phyloP scores from a whole-genome alignment of 2,113 vertebrate species.

The Pleuronectes platessa region DNA sequence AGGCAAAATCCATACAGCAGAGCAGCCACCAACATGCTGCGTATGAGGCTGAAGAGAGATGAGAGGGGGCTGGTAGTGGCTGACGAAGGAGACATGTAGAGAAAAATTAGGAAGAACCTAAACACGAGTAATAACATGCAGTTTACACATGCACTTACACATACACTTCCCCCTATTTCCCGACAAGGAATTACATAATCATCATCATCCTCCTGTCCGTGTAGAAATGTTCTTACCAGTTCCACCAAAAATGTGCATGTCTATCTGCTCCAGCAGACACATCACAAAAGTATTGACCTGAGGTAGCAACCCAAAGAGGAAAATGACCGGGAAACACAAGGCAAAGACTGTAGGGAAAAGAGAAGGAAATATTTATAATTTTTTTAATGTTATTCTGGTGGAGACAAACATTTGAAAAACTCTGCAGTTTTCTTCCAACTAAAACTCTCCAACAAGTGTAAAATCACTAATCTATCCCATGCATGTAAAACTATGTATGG shows the following conservation, averaged over 20 bases:
- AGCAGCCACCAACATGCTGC: slow-evolving; percentile 86
- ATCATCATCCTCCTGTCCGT: neutral
- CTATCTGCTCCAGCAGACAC: slow-evolving; percentile 93
- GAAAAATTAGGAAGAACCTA: neutral
- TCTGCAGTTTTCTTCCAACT: neutral
- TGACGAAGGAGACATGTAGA: slow-evolving; percentile 63
- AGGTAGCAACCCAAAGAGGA: slow-evolving; percentile 91
- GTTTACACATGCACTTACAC: too few species aligned
- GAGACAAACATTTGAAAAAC: too few species aligned
- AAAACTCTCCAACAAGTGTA: neutral
- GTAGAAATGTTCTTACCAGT: slow-evolving; percentile 80
- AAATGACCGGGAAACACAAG: slow-evolving; percentile 90
- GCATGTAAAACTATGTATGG: too few species aligned
- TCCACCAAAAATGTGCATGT: slow-evolving; percentile 93
- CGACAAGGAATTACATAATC: neutral
- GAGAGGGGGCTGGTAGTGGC: slow-evolving; percentile 92
- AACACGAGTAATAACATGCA: neutral
- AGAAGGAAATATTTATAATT: neutral
- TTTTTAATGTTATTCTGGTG: neutral
- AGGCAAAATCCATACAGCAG: slow-evolving; percentile 92
- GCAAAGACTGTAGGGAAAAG: slow-evolving; percentile 84
- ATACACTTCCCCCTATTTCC: neutral
- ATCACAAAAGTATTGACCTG: slow-evolving; percentile 94
- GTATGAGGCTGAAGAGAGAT: slow-evolving; percentile 88
- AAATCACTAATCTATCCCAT: neutral